Evolutionary conservation across 2,888 invertebrate species (phyloP).

Genomic region (Lamellibrachia satsuma): DNA sequence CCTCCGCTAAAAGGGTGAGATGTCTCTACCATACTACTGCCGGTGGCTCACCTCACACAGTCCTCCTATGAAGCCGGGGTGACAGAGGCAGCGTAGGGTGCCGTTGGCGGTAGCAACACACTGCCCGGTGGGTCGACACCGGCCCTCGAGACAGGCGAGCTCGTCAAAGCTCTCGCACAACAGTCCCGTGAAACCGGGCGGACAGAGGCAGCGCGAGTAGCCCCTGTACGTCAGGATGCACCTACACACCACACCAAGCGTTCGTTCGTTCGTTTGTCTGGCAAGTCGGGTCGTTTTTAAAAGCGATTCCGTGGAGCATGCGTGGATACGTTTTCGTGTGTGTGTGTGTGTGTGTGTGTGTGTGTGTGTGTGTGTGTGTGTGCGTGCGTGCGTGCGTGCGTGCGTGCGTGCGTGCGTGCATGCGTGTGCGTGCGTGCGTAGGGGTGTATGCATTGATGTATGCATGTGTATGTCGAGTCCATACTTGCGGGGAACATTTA

Average conservation of each 20-base stretch:
- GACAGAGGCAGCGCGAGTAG: slow-evolving; percentile 22
- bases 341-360: too few relatives aligned
- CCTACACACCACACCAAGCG: background rate
- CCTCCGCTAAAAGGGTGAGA: too few relatives aligned
- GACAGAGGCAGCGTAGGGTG: slow-evolving; percentile 8
- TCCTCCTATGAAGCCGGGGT: slow-evolving; percentile 17
- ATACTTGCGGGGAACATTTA: too few relatives aligned
- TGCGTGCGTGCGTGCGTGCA: background rate
- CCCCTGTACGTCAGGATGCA: background rate
- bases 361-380: background rate
- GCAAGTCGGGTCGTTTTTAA: too few relatives aligned
- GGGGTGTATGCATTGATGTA: too few relatives aligned
- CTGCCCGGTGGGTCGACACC: slow-evolving; percentile 9
- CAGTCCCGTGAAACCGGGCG: slow-evolving; percentile 14
- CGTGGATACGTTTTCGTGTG: too few relatives aligned
- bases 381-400: too few relatives aligned
- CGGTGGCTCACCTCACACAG: slow-evolving; percentile 20
- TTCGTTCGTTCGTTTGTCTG: background rate
- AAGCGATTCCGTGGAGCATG: too few relatives aligned
- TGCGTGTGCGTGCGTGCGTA: background rate
- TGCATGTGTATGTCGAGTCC: too few relatives aligned
- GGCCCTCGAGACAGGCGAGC: slow-evolving; percentile 17
- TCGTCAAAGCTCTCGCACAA: slow-evolving; percentile 13
- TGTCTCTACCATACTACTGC: background rate
- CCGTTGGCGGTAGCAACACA: background rate